These are phyloP conservation scores for Crematogaster levior DNA, from an alignment of 2,888 invertebrate genomes.

Conservation along the genomic window DNA sequence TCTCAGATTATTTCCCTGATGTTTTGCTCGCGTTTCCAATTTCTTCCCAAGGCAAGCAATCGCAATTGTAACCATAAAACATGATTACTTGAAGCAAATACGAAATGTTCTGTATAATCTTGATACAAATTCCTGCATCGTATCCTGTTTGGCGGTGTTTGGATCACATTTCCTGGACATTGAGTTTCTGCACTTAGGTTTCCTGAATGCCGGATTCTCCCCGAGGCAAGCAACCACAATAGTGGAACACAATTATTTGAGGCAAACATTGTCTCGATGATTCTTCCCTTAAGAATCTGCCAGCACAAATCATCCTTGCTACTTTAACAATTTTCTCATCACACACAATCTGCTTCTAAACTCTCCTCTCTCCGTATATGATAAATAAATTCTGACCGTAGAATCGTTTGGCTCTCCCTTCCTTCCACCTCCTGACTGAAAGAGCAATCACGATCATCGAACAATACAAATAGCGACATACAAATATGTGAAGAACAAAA, in stretches of 20 bases:
- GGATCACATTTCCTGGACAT: background rate
- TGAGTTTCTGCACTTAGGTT: background rate
- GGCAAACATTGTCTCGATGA: background rate
- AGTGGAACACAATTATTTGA: background rate
- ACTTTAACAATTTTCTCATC: background rate
- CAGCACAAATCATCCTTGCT: background rate
- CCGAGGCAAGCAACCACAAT: background rate
- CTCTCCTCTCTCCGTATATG: background rate
- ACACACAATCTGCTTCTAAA: background rate
- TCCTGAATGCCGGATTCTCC: background rate
- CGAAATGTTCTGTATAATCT: background rate
- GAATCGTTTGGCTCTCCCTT: background rate
- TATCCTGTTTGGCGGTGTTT: background rate
- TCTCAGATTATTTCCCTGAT: background rate
- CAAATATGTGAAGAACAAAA: conserved; percentile 2
- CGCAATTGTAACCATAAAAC: background rate
- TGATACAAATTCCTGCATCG: too few relatives aligned
- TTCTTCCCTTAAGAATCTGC: background rate
- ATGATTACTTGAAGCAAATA: background rate
- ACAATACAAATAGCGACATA: background rate
- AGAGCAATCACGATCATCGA: background rate
- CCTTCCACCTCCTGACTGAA: background rate
- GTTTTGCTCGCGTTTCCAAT: background rate
- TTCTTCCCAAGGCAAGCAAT: background rate
- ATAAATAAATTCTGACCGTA: too few relatives aligned